Conservation (phyloP, 2,888 invertebrate genomes). For the Papilio demoleus region DNA sequence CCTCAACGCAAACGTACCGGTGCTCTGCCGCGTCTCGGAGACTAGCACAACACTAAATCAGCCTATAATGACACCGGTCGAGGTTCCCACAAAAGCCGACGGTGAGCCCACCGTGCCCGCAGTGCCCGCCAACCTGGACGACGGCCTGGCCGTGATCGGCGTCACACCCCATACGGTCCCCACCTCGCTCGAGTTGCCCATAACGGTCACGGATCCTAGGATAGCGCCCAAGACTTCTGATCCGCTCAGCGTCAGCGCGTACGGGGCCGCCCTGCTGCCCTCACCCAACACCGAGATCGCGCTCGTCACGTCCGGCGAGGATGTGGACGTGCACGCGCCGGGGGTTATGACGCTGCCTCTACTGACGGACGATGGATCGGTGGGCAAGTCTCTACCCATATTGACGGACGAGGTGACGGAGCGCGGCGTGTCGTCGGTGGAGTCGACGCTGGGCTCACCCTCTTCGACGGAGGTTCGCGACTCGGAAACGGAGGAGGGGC, state of each 20-base stretch:
- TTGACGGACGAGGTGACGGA: constrained; percentile 69
- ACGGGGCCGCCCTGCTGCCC: constrained; percentile 57
- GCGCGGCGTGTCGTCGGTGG: constrained; percentile 61
- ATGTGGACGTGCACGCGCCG: constrained; percentile 59
- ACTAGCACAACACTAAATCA: constrained; percentile 90
- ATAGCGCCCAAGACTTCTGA: constrained; percentile 84
- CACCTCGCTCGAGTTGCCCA: constrained; percentile 88
- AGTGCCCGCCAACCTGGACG: constrained; percentile 74
- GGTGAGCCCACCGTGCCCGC: constrained; percentile 62
- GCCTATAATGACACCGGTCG: constrained; percentile 92
- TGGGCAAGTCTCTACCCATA: constrained; percentile 72
- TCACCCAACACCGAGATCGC: constrained; percentile 70
- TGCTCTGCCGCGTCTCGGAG: constrained; percentile 87
- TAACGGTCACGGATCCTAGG: constrained; percentile 89
- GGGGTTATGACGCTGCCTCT: constrained; percentile 84
- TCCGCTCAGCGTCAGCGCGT: constrained; percentile 64
- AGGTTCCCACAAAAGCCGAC: constrained; percentile 85
- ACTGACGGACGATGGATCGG: constrained; percentile 77
- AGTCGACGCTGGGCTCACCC: constrained; percentile 61
- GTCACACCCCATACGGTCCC: constrained; percentile 84
- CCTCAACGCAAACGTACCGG: constrained; percentile 81
- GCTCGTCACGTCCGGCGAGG: constrained; percentile 60
- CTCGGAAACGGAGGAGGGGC: constrained; percentile 61
- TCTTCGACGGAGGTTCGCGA: constrained; percentile 62
- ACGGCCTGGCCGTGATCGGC: constrained; percentile 84